These are phyloP conservation scores for Anthoscopus minutus DNA, from an alignment of 2,113 vertebrate species.

Conservation along the genomic window DNA sequence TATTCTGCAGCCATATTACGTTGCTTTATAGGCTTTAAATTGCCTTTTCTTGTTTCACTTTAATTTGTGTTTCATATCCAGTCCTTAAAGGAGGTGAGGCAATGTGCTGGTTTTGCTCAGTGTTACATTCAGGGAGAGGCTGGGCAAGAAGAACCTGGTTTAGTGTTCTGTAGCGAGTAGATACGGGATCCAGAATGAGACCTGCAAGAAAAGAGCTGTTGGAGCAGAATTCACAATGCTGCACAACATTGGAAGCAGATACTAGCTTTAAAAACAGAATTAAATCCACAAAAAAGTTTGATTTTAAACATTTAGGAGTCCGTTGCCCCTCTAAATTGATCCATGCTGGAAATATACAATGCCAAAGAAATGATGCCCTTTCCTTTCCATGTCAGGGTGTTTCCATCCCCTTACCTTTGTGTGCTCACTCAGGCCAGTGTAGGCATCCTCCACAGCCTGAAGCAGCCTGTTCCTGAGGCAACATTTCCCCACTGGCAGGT, in stretches of 20 bases:
- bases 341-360: not conserved
- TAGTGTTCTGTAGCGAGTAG: not conserved
- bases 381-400: not conserved
- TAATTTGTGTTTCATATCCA: not conserved
- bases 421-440: not conserved
- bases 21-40: slow-evolving; percentile 25
- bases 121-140: not conserved
- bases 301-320: not conserved
- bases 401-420: not conserved
- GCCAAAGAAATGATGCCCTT: slow-evolving; percentile 29
- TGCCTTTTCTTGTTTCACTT: not conserved
- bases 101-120: not conserved
- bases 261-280: not conserved
- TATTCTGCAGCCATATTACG: not conserved
- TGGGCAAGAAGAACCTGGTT: not conserved
- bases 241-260: not conserved
- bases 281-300: not conserved
- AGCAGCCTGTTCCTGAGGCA: not conserved
- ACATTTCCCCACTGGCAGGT: not conserved
- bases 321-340: not conserved
- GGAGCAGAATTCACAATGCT: not conserved
- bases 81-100: not conserved
- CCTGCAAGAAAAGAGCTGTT: not conserved
- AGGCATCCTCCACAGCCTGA: not conserved
- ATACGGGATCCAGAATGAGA: not conserved